Evolutionary conservation across 2,113 vertebrate species (phyloP).

Genomic region (Enhydra lutris): DNA sequence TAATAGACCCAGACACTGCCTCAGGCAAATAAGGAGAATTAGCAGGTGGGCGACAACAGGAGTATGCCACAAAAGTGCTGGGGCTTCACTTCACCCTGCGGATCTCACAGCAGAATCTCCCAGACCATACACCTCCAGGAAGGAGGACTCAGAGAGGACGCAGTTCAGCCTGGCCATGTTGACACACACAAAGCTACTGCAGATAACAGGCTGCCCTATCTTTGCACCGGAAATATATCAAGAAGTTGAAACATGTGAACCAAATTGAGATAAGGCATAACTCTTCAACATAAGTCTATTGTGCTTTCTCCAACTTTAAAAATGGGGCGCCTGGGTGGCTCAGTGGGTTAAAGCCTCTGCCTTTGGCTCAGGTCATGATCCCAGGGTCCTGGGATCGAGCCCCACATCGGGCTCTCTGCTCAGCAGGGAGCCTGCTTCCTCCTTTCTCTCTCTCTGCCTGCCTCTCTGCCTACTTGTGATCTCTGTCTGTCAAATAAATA

Average conservation of each 20-base stretch:
- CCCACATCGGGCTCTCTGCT: too few species aligned
- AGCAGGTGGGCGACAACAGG: fast-evolving
- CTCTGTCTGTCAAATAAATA: too few species aligned
- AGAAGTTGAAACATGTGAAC: background rate
- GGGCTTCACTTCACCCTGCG: fast-evolving
- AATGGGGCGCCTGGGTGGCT: too few species aligned
- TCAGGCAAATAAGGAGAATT: background rate
- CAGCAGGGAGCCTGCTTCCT: too few species aligned
- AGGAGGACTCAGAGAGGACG: background rate
- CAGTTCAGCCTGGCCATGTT: fast-evolving
- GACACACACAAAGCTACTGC: background rate
- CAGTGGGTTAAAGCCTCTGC: too few species aligned
- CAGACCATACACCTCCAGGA: fast-evolving
- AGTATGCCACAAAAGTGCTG: fast-evolving
- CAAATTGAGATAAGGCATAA: background rate
- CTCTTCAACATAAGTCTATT: background rate
- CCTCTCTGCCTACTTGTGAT: too few species aligned
- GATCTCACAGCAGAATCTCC: too few species aligned
- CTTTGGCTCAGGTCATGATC: too few species aligned
- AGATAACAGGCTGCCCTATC: fast-evolving
- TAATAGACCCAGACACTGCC: fast-evolving
- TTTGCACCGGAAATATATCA: background rate
- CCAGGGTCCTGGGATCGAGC: too few species aligned
- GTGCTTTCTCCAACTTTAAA: background rate
- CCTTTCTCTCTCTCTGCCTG: too few species aligned